Evolutionary conservation across 2,797 vertebrate genomes (phyloP).

Genomic region (Salmo trutta): DNA sequence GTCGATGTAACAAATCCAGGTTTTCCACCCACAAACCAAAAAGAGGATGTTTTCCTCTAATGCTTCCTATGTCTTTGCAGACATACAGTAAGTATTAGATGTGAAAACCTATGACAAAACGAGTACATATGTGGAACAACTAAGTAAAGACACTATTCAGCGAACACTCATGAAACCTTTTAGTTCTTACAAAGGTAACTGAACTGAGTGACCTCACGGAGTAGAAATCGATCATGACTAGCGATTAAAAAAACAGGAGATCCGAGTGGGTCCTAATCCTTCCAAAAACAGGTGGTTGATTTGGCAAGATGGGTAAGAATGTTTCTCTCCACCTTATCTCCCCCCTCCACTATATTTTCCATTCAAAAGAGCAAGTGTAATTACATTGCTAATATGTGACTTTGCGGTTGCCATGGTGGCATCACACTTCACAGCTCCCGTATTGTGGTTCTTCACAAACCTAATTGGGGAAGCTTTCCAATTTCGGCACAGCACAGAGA

Average conservation of each 20-base stretch:
- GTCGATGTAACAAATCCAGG: too few species aligned
- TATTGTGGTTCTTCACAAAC: background rate
- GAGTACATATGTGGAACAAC: too few species aligned
- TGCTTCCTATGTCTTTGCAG: too few species aligned
- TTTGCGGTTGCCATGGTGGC: slow-evolving; percentile 18
- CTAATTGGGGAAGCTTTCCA: slow-evolving; percentile 21
- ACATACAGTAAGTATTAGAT: too few species aligned
- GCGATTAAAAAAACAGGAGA: background rate
- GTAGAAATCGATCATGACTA: background rate
- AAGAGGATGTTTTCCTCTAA: too few species aligned
- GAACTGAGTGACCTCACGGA: slow-evolving; percentile 1
- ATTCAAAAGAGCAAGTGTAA: slow-evolving; percentile 7
- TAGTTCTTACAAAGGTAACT: too few species aligned
- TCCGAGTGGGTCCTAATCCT: background rate
- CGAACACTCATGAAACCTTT: too few species aligned
- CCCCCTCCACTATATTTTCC: slow-evolving; percentile 5
- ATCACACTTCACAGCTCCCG: background rate
- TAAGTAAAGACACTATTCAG: too few species aligned
- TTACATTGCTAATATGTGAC: background rate
- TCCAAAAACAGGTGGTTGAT: background rate
- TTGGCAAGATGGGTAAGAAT: background rate
- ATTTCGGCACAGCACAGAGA: slow-evolving; percentile 21
- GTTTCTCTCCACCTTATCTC: background rate
- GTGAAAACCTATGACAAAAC: too few species aligned
- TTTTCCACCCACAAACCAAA: too few species aligned